Evolutionary conservation across 2,797 vertebrate genomes (phyloP), one percentile per base, ranked within the genome.

Genomic region (Gymnoscopelus microlampas): DNA sequence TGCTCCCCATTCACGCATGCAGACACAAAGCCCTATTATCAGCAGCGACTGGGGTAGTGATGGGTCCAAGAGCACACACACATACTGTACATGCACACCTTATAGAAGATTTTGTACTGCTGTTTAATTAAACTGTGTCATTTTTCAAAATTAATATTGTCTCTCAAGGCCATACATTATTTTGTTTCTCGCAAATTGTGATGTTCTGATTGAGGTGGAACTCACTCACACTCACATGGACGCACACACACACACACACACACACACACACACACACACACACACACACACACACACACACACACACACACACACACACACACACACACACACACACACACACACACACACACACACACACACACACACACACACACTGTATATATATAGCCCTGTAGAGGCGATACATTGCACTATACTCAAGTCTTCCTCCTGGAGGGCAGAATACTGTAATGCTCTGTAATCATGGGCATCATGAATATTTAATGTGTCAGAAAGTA

Each of bases 391-490:
- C 35, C 68, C 26, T 63, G 58, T 61, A 35, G 50, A 73, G 53
- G 47, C 13, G 24, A 7, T 1, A 3, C 71, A 54, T 58, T 60
- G 4, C 5, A 2, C 49, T 5, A 71, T 0, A 49, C n/a, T 1
- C 14, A 59, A 71, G 68, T 47, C 51, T 60, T 23, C 2, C 39
- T 68, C 35, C 60, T 51, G 72, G 57, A 78, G 59, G 58, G 48
- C 47, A 55, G 63, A n/a, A 29, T 12, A 73, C 48, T 49, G 58
- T 63, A 73, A 82, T 44, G 66, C 72, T 60, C 55, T 65, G 77
- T 76, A 83, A 89, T 87, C 76, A 81, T 0, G 9, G 54, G 66
- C 71, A 77, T 79, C 85, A 84, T 89, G 85, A 85, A 91, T 91
- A 87, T 89, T 87, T 82, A 70, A 90, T 88, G 49, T 59, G 44